A percentile compares a stretch with the other conserved stretches of the same genome.
Conservation (phyloP, 2,888 invertebrate genomes). For the Hyles lineata region DNA sequence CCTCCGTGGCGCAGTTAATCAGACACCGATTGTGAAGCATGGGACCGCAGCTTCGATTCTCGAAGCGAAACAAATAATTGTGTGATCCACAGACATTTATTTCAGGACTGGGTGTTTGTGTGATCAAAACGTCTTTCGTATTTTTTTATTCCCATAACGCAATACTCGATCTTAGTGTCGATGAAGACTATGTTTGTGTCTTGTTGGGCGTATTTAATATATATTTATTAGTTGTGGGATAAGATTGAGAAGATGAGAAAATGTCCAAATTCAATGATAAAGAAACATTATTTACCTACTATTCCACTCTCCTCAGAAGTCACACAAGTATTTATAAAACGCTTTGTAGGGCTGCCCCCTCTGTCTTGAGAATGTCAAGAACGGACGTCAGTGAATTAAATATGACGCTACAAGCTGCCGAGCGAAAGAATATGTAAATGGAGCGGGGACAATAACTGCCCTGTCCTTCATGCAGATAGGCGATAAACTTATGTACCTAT, state of each 20-base stretch:
- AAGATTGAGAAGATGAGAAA: neutral
- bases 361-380: constrained; percentile 8
- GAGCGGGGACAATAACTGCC: constrained; percentile 17
- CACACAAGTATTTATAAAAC: neutral
- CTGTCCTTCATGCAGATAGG: neutral
- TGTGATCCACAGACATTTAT: too few relatives aligned
- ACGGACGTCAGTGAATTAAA: constrained; percentile 30
- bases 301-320: neutral
- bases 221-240: neutral
- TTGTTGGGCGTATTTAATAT: too few relatives aligned
- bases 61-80: too few relatives aligned
- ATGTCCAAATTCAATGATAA: neutral
- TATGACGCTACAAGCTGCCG: constrained; percentile 21
- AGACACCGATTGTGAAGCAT: too few relatives aligned
- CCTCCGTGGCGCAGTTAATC: too few relatives aligned
- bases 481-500: neutral
- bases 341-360: neutral
- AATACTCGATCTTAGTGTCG: too few relatives aligned
- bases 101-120: too few relatives aligned
- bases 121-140: too few relatives aligned
- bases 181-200: too few relatives aligned
- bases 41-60: too few relatives aligned
- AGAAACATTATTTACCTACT: neutral
- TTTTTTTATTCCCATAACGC: too few relatives aligned
- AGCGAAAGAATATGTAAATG: constrained; percentile 29